Conservation (phyloP, 2,797 vertebrate species). For the Sciaenops ocellatus region DNA sequence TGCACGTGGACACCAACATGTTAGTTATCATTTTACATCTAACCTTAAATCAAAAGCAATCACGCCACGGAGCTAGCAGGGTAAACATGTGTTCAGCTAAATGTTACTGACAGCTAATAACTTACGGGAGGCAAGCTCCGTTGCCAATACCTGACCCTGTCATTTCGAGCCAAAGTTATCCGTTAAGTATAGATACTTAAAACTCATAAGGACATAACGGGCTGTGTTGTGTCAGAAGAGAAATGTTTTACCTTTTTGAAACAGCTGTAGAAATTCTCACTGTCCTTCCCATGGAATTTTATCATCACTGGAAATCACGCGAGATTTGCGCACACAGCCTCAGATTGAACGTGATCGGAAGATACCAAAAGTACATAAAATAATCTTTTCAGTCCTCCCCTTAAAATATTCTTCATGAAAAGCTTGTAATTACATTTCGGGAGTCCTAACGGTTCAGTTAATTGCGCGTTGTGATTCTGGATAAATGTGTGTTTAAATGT, state of each 20-base stretch:
- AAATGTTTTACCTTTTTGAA: conserved; percentile 43
- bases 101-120: not conserved
- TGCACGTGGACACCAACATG: conserved; percentile 20
- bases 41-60: not conserved
- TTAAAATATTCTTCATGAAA: accelerated
- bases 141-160: not conserved
- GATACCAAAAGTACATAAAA: conserved; percentile 66
- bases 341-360: conserved; percentile 72
- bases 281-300: not conserved
- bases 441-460: accelerated
- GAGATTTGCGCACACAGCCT: conserved; percentile 42
- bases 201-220: not conserved
- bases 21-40: not conserved
- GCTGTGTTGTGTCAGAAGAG: accelerated
- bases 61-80: not conserved
- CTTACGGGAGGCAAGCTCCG: not conserved
- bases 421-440: accelerated
- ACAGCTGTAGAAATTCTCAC: not conserved
- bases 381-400: not conserved
- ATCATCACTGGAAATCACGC: conserved; percentile 41
- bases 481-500: not conserved
- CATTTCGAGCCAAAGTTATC: not conserved
- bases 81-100: not conserved
- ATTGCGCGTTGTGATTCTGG: accelerated
- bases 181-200: not conserved